phyloP scores from a whole-genome alignment of 53 echinoderm and acorn worm species.

The Temnopleurus reevesii region DNA sequence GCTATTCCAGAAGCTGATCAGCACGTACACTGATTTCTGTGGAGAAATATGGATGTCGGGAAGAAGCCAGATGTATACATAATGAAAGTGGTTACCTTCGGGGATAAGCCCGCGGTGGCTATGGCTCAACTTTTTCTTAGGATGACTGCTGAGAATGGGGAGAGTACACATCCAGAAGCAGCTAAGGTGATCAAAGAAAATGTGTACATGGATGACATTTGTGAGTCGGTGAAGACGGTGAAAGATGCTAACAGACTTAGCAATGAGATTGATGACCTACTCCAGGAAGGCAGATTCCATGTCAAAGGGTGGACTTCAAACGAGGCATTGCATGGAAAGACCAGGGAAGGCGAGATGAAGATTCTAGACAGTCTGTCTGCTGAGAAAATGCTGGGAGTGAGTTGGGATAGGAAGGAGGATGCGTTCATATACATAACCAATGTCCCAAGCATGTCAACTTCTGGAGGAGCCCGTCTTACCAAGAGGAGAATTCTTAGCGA shows the following conservation, averaged over 20 bases:
- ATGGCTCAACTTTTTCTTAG: constrained; percentile 55
- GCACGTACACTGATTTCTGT: constrained; percentile 60
- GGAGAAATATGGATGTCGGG: constrained; percentile 15
- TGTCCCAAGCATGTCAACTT: neutral
- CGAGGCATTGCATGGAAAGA: neutral
- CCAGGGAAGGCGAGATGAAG: neutral
- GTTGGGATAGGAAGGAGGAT: constrained; percentile 54
- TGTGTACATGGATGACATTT: constrained; percentile 64
- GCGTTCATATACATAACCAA: constrained; percentile 50
- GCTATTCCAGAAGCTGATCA: constrained; percentile 55
- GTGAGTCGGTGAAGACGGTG: neutral
- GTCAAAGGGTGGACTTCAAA: constrained; percentile 59
- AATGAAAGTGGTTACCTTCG: constrained; percentile 56
- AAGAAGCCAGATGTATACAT: constrained; percentile 53
- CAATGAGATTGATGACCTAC: constrained; percentile 5
- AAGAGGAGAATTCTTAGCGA: constrained; percentile 54
- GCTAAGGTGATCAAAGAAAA: neutral
- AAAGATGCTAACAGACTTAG: constrained; percentile 31
- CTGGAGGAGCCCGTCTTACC: neutral
- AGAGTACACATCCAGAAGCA: neutral
- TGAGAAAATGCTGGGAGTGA: constrained; percentile 59
- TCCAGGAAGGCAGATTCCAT: constrained; percentile 50
- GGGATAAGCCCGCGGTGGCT: constrained; percentile 53
- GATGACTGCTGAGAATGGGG: constrained; percentile 46
- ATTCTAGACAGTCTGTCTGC: constrained; percentile 17